phyloP scores from a whole-genome alignment of 2,113 vertebrate genomes.

The Trematocara marginatum region DNA sequence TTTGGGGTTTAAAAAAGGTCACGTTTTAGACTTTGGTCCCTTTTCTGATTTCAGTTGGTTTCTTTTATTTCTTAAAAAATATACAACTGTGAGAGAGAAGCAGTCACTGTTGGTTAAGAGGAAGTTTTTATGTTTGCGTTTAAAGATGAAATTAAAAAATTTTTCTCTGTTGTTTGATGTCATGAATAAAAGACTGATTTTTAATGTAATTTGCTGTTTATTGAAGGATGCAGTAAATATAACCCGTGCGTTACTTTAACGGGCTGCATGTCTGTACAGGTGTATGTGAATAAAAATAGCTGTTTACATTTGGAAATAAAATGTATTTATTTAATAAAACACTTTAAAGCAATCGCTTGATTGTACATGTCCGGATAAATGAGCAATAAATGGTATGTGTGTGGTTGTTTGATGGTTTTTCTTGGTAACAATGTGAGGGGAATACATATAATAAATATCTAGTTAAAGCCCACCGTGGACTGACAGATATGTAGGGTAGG shows the following conservation, averaged over 20 bases:
- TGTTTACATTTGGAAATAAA: not conserved
- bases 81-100: not conserved
- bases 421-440: too few relatives aligned
- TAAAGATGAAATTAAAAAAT: not conserved
- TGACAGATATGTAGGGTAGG: too few relatives aligned
- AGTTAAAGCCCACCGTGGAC: too few relatives aligned
- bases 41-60: not conserved
- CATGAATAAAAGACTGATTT: not conserved
- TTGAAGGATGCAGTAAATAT: not conserved
- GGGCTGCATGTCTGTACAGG: not conserved
- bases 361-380: not conserved
- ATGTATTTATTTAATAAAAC: not conserved
- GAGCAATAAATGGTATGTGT: too few relatives aligned
- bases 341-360: not conserved
- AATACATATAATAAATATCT: too few relatives aligned
- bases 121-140: not conserved
- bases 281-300: not conserved
- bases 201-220: not conserved
- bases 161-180: not conserved
- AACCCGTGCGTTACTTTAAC: not conserved
- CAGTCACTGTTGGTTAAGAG: not conserved
- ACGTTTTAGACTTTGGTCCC: not conserved
- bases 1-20: accelerated
- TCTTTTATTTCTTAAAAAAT: not conserved
- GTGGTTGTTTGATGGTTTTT: too few relatives aligned